Conservation (phyloP, 2,888 invertebrate species). For the Xanthorhoe spadicearia region DNA sequence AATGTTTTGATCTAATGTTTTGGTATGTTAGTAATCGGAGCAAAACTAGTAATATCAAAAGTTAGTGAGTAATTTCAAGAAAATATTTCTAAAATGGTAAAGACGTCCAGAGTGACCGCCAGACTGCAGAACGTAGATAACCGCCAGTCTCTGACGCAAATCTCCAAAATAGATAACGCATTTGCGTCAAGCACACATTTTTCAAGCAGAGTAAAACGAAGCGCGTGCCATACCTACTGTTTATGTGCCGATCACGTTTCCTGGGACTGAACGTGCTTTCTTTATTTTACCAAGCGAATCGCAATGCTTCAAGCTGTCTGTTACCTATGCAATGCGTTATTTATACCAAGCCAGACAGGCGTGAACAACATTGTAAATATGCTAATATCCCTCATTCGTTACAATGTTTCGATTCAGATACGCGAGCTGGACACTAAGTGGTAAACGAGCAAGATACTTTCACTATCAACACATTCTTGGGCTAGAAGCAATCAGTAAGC, state of each 20-base stretch:
- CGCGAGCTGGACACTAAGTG: conserved; percentile 4
- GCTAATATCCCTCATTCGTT: conserved; percentile 18
- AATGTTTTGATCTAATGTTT: background rate
- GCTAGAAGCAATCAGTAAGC: conserved; percentile 2
- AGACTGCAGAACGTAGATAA: conserved; percentile 79
- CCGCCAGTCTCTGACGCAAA: conserved; percentile 77
- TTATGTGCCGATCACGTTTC: conserved; percentile 70
- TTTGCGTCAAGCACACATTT: conserved; percentile 84
- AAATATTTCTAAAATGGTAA: conserved; percentile 47
- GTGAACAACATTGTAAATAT: conserved; percentile 29
- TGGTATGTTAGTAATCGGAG: background rate
- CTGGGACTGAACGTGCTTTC: conserved; percentile 60
- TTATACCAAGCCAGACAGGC: conserved; percentile 32
- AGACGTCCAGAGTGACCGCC: conserved; percentile 69
- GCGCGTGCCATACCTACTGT: conserved; percentile 67
- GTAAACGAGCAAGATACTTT: conserved; percentile 13
- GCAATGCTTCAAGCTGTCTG: conserved; percentile 52
- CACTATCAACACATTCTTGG: conserved; percentile 7
- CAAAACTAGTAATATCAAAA: background rate
- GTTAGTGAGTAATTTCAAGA: background rate
- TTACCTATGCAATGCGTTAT: conserved; percentile 36
- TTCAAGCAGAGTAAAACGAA: conserved; percentile 77
- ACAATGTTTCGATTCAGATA: conserved; percentile 17
- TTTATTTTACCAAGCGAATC: conserved; percentile 62
- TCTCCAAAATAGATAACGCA: conserved; percentile 84